Conservation (phyloP, 92 coral and sea anemone species). For the Paramuricea clavata region DNA sequence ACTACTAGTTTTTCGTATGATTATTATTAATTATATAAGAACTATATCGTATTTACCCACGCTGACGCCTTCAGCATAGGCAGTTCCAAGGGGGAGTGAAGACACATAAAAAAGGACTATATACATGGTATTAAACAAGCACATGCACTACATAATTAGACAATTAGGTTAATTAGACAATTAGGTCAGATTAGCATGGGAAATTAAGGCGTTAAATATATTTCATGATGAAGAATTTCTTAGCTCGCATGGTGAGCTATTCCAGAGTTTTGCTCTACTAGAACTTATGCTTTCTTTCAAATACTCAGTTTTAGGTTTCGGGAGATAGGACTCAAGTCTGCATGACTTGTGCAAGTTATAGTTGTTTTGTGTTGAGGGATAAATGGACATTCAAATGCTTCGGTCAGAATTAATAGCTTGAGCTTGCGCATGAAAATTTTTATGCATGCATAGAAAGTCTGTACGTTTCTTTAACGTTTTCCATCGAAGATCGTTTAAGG, state of each 20-base stretch:
- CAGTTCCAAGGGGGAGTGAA: no score
- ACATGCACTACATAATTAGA: no score
- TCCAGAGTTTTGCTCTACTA: not conserved
- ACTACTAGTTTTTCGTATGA: no score
- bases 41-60: no score
- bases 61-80: no score
- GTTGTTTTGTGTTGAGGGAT: no score
- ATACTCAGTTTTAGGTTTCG: not conserved
- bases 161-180: not conserved
- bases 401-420: not conserved
- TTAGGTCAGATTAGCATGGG: not conserved
- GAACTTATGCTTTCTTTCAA: not conserved
- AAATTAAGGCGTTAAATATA: not conserved
- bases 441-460: not conserved
- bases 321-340: not conserved
- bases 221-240: not conserved
- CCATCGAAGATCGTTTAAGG: not conserved
- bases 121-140: no score
- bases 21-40: no score
- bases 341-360: no score
- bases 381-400: not conserved
- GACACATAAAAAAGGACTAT: no score
- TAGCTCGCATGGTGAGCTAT: not conserved
- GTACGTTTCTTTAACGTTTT: not conserved
- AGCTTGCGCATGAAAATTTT: not conserved